A percentile compares a stretch with the other conserved stretches of the same genome.
Conservation (phyloP, 2,797 vertebrate genomes). For the Chelmon rostratus region DNA sequence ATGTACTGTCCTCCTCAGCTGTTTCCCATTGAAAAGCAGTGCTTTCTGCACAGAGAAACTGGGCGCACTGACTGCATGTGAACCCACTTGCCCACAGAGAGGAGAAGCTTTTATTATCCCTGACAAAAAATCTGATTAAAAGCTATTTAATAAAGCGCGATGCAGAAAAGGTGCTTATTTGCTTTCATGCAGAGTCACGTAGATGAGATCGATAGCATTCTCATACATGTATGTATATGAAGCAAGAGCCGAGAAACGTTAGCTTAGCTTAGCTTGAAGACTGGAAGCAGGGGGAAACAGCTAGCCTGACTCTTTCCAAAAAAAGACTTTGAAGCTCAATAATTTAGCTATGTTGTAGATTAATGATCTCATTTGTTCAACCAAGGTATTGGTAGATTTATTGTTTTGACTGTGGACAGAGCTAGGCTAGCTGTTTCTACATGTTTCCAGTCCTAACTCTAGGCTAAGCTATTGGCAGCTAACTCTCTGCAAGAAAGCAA, state of each 20-base stretch:
- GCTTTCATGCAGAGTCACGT: not conserved
- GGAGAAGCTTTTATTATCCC: not conserved
- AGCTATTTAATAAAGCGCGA: not conserved
- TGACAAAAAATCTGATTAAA: not conserved
- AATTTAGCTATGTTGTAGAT: no score
- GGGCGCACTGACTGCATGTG: not conserved
- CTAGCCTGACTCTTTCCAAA: no score
- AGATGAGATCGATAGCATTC: not conserved
- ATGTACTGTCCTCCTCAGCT: slow-evolving; percentile 3
- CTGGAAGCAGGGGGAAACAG: no score
- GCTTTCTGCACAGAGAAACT: slow-evolving; percentile 41
- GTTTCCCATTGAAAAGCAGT: slow-evolving; percentile 27
- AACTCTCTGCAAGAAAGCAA: not conserved
- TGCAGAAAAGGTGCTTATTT: not conserved
- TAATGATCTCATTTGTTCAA: not conserved
- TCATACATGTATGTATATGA: not conserved
- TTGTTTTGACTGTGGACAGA: no score
- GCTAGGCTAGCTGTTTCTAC: not conserved
- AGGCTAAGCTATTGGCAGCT: not conserved
- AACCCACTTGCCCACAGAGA: not conserved
- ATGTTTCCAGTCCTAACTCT: not conserved
- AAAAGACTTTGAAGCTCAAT: not conserved
- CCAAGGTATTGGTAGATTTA: not conserved
- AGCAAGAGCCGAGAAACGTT: not conserved
- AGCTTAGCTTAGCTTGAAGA: not conserved